Evolutionary conservation across 1,140 invertebrate species (phyloP).

Genomic region (Atopsyche davidsoni): DNA sequence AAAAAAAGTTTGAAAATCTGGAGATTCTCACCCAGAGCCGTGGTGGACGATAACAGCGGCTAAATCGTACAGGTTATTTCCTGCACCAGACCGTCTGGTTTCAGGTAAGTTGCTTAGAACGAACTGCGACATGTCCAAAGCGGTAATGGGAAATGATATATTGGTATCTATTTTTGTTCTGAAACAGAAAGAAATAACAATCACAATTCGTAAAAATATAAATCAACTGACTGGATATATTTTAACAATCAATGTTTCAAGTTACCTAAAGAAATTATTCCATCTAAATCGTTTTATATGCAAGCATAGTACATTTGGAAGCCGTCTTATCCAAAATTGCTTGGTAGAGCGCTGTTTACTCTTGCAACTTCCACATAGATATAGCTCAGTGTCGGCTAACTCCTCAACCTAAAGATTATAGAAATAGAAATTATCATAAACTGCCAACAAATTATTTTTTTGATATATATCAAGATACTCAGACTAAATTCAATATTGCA

Average conservation of each 20-base stretch:
- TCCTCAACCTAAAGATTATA: slow-evolving; percentile 69
- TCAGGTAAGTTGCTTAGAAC: slow-evolving; percentile 64
- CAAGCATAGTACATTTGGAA: slow-evolving; percentile 80
- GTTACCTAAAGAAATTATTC: slow-evolving; percentile 67
- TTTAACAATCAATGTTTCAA: slow-evolving; percentile 2
- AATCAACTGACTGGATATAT: slow-evolving; percentile 1
- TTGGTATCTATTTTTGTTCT: slow-evolving; percentile 72
- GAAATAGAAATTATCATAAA: slow-evolving; percentile 4
- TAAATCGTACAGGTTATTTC: slow-evolving; percentile 70
- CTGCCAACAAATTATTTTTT: slow-evolving; percentile 6
- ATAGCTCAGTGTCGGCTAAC: slow-evolving; percentile 74
- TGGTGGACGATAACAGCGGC: slow-evolving; percentile 83
- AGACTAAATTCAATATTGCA: too few relatives aligned
- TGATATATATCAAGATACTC: background rate
- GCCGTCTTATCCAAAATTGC: slow-evolving; percentile 75
- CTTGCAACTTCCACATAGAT: slow-evolving; percentile 77
- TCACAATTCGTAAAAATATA: background rate
- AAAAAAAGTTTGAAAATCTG: too few relatives aligned
- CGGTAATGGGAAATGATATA: slow-evolving; percentile 70
- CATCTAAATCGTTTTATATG: slow-evolving; percentile 83
- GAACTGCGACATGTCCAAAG: slow-evolving; percentile 75
- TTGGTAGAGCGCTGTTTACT: slow-evolving; percentile 78
- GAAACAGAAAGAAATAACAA: slow-evolving; percentile 21
- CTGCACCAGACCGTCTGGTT: slow-evolving; percentile 56
- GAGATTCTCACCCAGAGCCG: slow-evolving; percentile 60